Evolutionary conservation across 2,113 vertebrate genomes (phyloP), one percentile per base, ranked within the genome.

Genomic region (Cololabis saira): DNA sequence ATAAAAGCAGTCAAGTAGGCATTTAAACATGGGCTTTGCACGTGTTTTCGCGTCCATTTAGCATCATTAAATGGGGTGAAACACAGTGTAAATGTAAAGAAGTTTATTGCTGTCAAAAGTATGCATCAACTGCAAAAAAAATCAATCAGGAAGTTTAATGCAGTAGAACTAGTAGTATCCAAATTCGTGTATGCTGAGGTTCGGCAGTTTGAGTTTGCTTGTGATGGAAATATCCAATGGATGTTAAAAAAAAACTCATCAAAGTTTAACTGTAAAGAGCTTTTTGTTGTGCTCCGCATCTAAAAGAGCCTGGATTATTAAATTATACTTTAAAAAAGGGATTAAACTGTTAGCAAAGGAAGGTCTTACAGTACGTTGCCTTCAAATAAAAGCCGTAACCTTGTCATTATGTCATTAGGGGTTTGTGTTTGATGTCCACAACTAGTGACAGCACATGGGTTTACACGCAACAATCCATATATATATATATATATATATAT

Each of bases 1-100:
- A 57, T 84, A 83, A 87, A 58, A 65, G 62, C 45, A 80, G 78
- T 70, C 71, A 58, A 73, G 67, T 22, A 61, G 63, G 61, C 79
- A 77, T 77, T 82, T 72, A 78, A 89, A 82, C 65, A 64, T n/a
- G 51, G 61, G 61, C 55, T 62, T 67, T 43, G 61, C 27, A 33
- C 27, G 12, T 58, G 37, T 74, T 76, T 15, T n/a, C 12, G 57
- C 30, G 3, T 44, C 15, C 27, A 41, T n/a, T 21, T 33, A 37
- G 15, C 27, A 4, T 12, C 11, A 45, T 43, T 21, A 48, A 11
- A 12, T 2, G 13, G 9, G 3, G 24, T 14, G 15, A 15, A 51
- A 21, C 57, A 50, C 2, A 5, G 5, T 47, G 8, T 18, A 14
- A 12, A 22, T 14, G 9, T 44, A 16, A 13, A 3, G 16, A 51